Percentiles rank a stretch among this genome's conserved stretches.
Conservation (phyloP, 2,888 invertebrate species). For the Agriopis marginaria region DNA sequence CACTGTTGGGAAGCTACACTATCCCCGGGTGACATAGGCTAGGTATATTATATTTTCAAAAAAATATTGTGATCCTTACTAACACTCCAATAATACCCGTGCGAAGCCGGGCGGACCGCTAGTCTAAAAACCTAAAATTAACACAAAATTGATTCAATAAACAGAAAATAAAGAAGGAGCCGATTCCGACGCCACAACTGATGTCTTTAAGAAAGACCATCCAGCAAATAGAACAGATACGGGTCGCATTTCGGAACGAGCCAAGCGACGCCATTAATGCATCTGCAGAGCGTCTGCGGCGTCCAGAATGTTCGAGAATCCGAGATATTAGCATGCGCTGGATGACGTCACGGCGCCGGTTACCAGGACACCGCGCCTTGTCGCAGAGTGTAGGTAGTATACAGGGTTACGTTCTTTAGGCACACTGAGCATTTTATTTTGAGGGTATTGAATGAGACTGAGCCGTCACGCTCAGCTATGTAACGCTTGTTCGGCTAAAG, state of each 20-base stretch:
- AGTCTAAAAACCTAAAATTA: neutral
- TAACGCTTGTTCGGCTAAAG: too few species aligned
- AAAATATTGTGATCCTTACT: too few species aligned
- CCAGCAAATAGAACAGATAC: conserved; percentile 53
- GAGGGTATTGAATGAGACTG: too few species aligned
- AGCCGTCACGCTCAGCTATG: too few species aligned
- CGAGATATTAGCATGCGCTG: conserved; percentile 50
- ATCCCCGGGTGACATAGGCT: too few species aligned
- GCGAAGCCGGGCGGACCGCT: too few species aligned
- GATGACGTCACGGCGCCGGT: conserved; percentile 45
- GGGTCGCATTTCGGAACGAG: conserved; percentile 59
- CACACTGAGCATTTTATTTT: too few species aligned
- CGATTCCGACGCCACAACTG: neutral
- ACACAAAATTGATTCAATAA: neutral
- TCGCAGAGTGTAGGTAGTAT: too few species aligned
- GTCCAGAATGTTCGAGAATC: conserved; percentile 47
- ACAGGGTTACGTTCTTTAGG: too few species aligned
- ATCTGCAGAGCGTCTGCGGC: conserved; percentile 58
- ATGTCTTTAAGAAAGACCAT: conserved; percentile 20
- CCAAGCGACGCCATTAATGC: conserved; percentile 60
- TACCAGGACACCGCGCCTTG: conserved; percentile 17
- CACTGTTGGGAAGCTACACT: too few species aligned
- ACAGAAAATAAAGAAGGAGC: neutral
- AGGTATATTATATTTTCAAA: too few species aligned
- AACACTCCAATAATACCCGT: too few species aligned